These are phyloP conservation scores for Cryptomyrus ogoouensis DNA, from an alignment of 2,113 vertebrate genomes.

Conservation along the genomic window DNA sequence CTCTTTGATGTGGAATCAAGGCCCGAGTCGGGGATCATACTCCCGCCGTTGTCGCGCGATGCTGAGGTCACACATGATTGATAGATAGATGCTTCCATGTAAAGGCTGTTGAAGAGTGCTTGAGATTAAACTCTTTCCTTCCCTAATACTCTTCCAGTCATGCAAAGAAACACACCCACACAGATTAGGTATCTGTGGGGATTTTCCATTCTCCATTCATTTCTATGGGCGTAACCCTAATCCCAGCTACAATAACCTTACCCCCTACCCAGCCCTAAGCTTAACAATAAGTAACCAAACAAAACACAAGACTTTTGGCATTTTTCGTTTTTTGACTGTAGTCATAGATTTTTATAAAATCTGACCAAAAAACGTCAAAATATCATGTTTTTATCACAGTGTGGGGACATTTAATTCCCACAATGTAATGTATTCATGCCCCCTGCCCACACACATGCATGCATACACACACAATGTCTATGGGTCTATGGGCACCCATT, in stretches of 20 bases:
- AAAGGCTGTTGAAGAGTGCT: background rate
- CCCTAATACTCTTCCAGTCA: background rate
- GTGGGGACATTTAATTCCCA: no score
- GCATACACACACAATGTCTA: background rate
- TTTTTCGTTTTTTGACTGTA: background rate
- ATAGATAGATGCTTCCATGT: background rate
- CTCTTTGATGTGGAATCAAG: background rate
- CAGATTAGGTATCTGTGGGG: background rate
- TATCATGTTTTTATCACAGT: no score
- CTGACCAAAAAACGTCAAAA: no score
- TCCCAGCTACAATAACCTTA: background rate
- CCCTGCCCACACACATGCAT: no score
- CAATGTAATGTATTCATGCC: no score
- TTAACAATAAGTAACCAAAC: background rate
- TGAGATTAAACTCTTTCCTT: background rate
- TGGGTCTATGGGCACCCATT: background rate
- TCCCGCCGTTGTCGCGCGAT: background rate
- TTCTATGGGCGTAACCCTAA: background rate
- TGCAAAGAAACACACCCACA: background rate
- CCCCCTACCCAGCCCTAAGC: background rate
- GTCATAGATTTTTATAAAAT: background rate
- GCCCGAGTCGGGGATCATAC: background rate
- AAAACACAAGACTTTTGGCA: background rate
- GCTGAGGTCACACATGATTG: background rate
- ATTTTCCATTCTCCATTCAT: background rate